Evolutionary conservation across 1,140 invertebrate genomes (phyloP).

Genomic region (Danaus melanippus): DNA sequence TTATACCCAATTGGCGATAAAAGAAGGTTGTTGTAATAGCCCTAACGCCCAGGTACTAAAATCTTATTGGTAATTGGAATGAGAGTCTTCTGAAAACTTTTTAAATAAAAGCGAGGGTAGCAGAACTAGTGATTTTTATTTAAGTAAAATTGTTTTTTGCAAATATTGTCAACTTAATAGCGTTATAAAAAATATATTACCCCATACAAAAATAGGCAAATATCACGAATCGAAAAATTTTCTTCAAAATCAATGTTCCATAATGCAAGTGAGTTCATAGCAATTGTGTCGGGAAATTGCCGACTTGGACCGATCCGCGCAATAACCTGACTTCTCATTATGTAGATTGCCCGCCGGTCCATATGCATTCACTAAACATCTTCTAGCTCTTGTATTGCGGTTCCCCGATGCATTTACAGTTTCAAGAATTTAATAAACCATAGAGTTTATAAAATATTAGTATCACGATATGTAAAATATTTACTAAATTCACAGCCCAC

Average conservation of each 20-base stretch:
- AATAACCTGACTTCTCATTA: constrained; percentile 67
- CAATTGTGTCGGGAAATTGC: constrained; percentile 58
- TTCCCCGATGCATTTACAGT: constrained; percentile 12
- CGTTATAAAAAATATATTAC: too few relatives aligned
- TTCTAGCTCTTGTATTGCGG: constrained; percentile 23
- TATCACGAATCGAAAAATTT: background rate
- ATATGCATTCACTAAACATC: constrained; percentile 54
- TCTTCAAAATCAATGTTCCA: constrained; percentile 47
- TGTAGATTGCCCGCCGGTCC: constrained; percentile 58
- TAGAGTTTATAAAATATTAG: background rate
- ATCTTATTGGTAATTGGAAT: constrained; percentile 39
- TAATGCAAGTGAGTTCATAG: constrained; percentile 36
- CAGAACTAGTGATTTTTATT: constrained; percentile 11
- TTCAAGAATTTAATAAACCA: constrained; percentile 16
- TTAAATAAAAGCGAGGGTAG: constrained; percentile 6
- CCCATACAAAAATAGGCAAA: too few relatives aligned
- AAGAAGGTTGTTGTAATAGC: constrained; percentile 33
- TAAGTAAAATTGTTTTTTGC: background rate
- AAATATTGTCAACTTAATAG: too few relatives aligned
- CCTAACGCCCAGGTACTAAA: constrained; percentile 30
- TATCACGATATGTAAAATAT: too few relatives aligned
- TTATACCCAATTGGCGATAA: constrained; percentile 36
- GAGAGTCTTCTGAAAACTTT: constrained; percentile 24
- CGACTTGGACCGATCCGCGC: constrained; percentile 51
- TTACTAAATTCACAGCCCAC: too few relatives aligned